phyloP scores from a whole-genome alignment of 2,888 invertebrate species.

The Galerucella nymphaeae region DNA sequence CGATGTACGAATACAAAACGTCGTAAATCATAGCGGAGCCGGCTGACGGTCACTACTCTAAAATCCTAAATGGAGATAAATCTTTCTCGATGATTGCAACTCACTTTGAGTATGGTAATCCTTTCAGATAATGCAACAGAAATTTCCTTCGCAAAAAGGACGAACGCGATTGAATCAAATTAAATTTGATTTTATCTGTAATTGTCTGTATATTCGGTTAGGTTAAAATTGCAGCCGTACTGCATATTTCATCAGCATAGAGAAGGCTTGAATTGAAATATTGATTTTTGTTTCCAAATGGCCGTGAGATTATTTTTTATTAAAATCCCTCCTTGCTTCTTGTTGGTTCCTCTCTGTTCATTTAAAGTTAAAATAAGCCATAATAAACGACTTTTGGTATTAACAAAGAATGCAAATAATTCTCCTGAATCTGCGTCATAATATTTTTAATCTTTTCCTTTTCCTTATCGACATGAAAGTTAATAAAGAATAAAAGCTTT shows the following conservation, averaged over 20 bases:
- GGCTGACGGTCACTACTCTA: slow-evolving; percentile 5
- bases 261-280: background rate
- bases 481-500: background rate
- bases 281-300: background rate
- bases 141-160: background rate
- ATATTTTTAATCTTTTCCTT: background rate
- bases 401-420: too few relatives aligned
- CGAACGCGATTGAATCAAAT: background rate
- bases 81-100: slow-evolving; percentile 2
- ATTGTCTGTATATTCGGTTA: background rate
- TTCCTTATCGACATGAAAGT: background rate
- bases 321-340: too few relatives aligned
- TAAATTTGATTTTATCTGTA: background rate
- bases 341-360: too few relatives aligned
- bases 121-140: background rate
- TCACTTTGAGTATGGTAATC: slow-evolving; percentile 13
- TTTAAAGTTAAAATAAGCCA: too few relatives aligned
- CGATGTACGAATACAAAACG: slow-evolving; percentile 15
- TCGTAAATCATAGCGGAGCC: slow-evolving; percentile 6
- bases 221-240: background rate
- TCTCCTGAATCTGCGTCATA: too few relatives aligned
- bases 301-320: background rate
- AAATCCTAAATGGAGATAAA: slow-evolving; percentile 4
- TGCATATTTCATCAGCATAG: background rate
- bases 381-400: too few relatives aligned